These are phyloP conservation scores for Drosophila seguyi DNA, from an alignment of 1,140 invertebrate genomes.

Conservation along the genomic window DNA sequence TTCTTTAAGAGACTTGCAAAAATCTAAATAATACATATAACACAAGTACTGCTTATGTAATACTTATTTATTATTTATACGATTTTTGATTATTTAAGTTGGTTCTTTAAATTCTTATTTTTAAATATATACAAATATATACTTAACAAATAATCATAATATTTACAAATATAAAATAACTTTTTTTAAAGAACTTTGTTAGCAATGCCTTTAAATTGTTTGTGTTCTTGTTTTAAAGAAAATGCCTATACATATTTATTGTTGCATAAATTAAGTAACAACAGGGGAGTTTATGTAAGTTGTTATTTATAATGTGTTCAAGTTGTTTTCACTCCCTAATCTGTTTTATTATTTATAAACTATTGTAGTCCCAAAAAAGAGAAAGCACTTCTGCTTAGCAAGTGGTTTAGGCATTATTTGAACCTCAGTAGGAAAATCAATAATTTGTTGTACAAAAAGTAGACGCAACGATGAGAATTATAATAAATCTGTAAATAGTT, in stretches of 20 bases:
- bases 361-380: neutral
- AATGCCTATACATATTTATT: neutral
- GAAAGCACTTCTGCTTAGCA: no score
- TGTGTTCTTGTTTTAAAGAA: no score
- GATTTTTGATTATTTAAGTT: neutral
- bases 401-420: no score
- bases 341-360: constrained; percentile 11
- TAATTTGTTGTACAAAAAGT: neutral
- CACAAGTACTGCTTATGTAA: no score
- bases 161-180: no score
- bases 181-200: no score
- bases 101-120: neutral
- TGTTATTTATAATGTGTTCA: neutral
- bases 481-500: neutral
- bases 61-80: no score
- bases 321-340: neutral
- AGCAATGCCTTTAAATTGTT: neutral
- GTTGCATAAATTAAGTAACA: neutral
- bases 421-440: neutral
- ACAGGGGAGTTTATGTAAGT: neutral
- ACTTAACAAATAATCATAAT: neutral
- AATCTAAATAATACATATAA: neutral
- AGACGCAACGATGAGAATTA: neutral
- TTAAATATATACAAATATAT: neutral
- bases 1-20: no score